A percentile compares a stretch with the other conserved stretches of the same genome.
phyloP scores from a whole-genome alignment of 2,797 vertebrate species.

The Loriculus beryllinus region DNA sequence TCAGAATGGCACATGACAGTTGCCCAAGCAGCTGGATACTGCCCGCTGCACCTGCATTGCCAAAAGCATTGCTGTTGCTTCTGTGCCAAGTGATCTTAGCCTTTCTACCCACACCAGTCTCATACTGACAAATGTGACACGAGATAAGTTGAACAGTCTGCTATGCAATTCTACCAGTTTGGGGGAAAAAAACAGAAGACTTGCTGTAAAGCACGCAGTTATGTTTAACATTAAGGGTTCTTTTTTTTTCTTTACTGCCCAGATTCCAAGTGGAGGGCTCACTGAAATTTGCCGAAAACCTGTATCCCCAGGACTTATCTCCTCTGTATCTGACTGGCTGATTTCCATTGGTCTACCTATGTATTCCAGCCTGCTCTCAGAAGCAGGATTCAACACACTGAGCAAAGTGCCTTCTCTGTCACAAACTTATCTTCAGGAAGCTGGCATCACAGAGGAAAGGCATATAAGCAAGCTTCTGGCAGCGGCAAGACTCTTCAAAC shows the following conservation, averaged over 20 bases:
- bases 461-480: slow-evolving; percentile 87
- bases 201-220: not conserved
- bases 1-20: not conserved
- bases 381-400: slow-evolving; percentile 86
- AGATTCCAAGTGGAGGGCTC: slow-evolving; percentile 95
- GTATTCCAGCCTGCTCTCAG: slow-evolving; percentile 81
- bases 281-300: slow-evolving; percentile 93
- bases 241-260: not conserved
- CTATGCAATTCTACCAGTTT: not conserved
- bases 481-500: slow-evolving; percentile 84
- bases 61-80: not conserved
- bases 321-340: slow-evolving; percentile 90
- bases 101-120: not conserved
- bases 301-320: slow-evolving; percentile 79
- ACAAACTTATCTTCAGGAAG: slow-evolving; percentile 83
- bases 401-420: slow-evolving; percentile 86
- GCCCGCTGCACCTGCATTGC: not conserved
- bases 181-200: not conserved
- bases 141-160: not conserved
- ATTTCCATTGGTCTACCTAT: slow-evolving; percentile 92
- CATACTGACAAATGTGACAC: not conserved
- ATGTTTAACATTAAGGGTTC: not conserved
- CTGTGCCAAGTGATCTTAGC: not conserved
- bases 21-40: not conserved
- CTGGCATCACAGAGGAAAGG: slow-evolving; percentile 88